Conservation (phyloP, 2,797 vertebrate genomes). For the Varecia variegata region DNA sequence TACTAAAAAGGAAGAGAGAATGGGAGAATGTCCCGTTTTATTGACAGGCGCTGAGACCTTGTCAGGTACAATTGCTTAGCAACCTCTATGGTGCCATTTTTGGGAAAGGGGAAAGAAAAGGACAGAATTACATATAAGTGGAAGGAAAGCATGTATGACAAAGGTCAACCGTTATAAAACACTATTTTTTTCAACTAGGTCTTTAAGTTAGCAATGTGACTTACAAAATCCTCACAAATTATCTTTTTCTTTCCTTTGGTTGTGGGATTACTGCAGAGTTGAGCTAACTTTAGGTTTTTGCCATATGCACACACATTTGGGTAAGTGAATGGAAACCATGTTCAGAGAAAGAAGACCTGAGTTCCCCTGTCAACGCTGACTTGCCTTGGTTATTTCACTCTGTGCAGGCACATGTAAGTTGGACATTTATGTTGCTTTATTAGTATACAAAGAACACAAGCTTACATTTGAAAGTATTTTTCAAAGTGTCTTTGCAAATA, state of each 20-base stretch:
- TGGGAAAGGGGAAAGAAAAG: slow-evolving; percentile 20
- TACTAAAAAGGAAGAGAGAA: slow-evolving; percentile 41
- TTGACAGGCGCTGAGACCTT: slow-evolving; percentile 40
- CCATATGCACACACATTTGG: neutral
- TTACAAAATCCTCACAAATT: slow-evolving; percentile 40
- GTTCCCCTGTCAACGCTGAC: neutral
- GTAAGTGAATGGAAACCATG: neutral
- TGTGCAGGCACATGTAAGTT: neutral
- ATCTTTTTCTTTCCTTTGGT: slow-evolving; percentile 5
- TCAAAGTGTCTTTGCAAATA: neutral
- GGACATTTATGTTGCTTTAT: neutral
- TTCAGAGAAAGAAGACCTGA: neutral
- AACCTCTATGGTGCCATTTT: slow-evolving; percentile 30
- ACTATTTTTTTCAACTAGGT: neutral
- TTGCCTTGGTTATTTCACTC: neutral
- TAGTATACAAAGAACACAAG: neutral
- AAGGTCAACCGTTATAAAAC: neutral
- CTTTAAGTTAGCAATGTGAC: neutral
- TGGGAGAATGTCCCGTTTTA: neutral
- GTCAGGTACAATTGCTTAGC: slow-evolving; percentile 65
- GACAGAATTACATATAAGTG: slow-evolving; percentile 39
- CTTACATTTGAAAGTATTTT: neutral
- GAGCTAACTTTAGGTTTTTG: neutral
- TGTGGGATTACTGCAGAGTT: slow-evolving; percentile 8
- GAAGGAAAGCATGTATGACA: neutral